phyloP scores from a whole-genome alignment of 2,113 vertebrate genomes.

The Argyrosomus japonicus region DNA sequence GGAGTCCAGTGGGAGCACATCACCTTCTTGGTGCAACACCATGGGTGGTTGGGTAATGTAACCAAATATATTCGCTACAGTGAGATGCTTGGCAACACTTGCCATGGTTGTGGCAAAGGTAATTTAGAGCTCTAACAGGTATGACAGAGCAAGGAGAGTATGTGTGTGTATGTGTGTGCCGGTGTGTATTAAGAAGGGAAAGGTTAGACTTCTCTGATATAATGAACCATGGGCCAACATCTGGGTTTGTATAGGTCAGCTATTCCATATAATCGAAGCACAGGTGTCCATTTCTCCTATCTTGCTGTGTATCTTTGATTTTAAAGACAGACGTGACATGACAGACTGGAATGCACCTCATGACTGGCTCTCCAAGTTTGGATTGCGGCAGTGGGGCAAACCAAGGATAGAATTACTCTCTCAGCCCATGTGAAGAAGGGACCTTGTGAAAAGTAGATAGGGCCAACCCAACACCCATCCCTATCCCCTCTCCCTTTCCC shows the following conservation, averaged over 20 bases:
- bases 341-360: conserved; percentile 24
- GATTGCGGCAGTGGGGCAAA: conserved; percentile 42
- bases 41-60: conserved; percentile 72
- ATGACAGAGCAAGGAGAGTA: conserved; percentile 69
- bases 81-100: conserved; percentile 66
- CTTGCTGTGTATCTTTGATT: conserved; percentile 41
- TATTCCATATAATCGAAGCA: conserved; percentile 23
- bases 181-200: conserved; percentile 40
- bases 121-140: conserved; percentile 85
- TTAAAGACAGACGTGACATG: conserved; percentile 21
- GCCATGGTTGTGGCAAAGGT: conserved; percentile 72
- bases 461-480: conserved; percentile 41
- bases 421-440: conserved; percentile 63
- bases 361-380: conserved; percentile 37
- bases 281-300: conserved; percentile 23
- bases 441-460: conserved; percentile 67
- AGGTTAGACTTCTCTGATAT: conserved; percentile 54
- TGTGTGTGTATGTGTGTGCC: conserved; percentile 33
- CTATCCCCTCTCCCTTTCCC: background rate
- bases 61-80: conserved; percentile 79
- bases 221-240: conserved; percentile 51
- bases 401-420: conserved; percentile 65
- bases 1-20: conserved; percentile 42
- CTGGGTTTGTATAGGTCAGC: conserved; percentile 48
- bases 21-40: conserved; percentile 28